Evolutionary conservation across 2,888 invertebrate species (phyloP), one percentile per base, ranked within the genome.

Genomic region (Lepidonotus clava): DNA sequence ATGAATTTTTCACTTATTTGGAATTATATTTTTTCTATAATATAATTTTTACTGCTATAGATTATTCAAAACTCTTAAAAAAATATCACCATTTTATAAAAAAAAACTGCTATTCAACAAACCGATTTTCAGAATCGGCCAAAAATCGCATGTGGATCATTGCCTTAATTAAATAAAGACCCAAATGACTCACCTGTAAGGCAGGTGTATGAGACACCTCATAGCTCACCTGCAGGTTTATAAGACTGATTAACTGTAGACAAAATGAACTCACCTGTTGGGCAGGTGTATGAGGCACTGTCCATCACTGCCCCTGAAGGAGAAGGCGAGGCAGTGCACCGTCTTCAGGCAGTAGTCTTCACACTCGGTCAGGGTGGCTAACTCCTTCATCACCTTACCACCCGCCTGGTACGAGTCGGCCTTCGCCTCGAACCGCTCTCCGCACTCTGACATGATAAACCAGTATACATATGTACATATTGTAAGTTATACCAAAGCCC

Each of bases 251-350:
- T 46, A 8, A 46, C 18, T 46, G 46, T 46, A 8, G 18, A 8
- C 46, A 46, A 18, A 18, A 18, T 34, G 1, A 38, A 80, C 80
- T 46, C 28, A 80, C 80, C 11, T n/a, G 11, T 77, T 41, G 5
- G 80, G 24, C 2, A 41, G 51, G 46, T 24, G 46, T 41, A 80
- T 51, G 21, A 11, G 1, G 46, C 80, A 80, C 46, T 80, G n/a
- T 14, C 0, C 1, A 14, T 14, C 8, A 6, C 4, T 28, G 18
- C n/a, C 24, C 28, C 32, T 41, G 80, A 80, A 80, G 24, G 41
- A 18, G 32, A 24, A 80, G 46, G 46, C 80, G 24, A 80, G 46
- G 51, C 80, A 80, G 80, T 41, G 80, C 41, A 80, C 28, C 51
- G 32, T 51, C 24, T 32, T 41, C 41, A 80, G 46, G 32, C 80